Percentiles rank a stretch among this genome's conserved stretches.
phyloP scores from a whole-genome alignment of 2,888 invertebrate species.

The Ctenicera cuprea region DNA sequence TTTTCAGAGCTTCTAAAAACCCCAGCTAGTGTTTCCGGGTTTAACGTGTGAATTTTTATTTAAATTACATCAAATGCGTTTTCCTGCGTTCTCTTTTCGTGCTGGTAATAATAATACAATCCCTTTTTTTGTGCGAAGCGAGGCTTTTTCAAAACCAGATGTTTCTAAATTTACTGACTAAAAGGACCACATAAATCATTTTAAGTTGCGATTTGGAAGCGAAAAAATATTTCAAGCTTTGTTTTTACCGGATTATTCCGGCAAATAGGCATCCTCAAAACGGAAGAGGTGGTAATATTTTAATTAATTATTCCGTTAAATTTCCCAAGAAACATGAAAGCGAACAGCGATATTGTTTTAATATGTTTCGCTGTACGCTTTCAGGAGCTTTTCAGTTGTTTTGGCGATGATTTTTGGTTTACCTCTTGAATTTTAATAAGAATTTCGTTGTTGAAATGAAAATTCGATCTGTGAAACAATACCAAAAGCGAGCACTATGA shows the following conservation, averaged over 20 bases:
- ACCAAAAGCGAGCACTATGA: neutral
- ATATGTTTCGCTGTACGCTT: neutral
- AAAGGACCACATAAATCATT: constrained; percentile 1
- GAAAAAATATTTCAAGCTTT: neutral
- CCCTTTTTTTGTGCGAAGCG: too few species aligned
- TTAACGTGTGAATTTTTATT: constrained; percentile 10
- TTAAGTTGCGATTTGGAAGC: neutral
- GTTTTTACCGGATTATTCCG: neutral
- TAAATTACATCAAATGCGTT: constrained; percentile 21
- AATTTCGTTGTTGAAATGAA: too few species aligned
- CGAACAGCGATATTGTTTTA: neutral
- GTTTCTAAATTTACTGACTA: neutral
- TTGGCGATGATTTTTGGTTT: neutral
- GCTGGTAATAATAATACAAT: neutral
- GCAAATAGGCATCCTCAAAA: too few species aligned
- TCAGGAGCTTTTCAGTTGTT: neutral
- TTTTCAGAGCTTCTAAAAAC: neutral
- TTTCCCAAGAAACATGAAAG: too few species aligned
- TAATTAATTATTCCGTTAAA: too few species aligned
- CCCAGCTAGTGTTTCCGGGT: neutral
- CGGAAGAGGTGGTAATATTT: neutral
- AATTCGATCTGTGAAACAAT: too few species aligned
- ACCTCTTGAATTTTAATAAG: too few species aligned
- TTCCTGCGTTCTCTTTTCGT: neutral
- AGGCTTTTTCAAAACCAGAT: neutral